Evolutionary conservation across 2,797 vertebrate species (phyloP).

Genomic region (Peromyscus melanophrys): DNA sequence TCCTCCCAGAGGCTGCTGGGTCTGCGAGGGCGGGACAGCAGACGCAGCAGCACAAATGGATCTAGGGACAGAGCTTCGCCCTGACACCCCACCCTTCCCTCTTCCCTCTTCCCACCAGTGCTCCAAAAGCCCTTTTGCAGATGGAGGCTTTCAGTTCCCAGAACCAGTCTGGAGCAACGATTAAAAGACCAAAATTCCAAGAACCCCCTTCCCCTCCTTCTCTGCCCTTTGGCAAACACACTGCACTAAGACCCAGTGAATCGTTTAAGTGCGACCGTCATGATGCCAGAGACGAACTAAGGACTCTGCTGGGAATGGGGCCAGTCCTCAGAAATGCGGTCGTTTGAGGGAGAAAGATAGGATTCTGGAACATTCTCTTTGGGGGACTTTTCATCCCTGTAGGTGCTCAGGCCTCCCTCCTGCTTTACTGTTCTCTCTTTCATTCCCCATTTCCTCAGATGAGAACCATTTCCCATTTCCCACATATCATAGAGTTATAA

Average conservation of each 20-base stretch:
- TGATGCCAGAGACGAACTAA: slow-evolving; percentile 53
- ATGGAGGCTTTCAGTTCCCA: slow-evolving; percentile 81
- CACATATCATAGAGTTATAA: not conserved
- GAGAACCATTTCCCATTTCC: not conserved
- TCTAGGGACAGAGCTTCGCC: slow-evolving; percentile 52
- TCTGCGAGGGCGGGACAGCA: not conserved
- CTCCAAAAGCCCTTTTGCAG: slow-evolving; percentile 86
- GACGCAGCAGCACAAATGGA: not conserved
- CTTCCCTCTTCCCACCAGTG: slow-evolving; percentile 75
- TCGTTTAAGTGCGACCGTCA: slow-evolving; percentile 48
- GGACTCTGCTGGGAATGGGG: not conserved
- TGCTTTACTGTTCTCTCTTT: not conserved
- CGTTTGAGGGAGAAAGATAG: not conserved
- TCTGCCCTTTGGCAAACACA: slow-evolving; percentile 68
- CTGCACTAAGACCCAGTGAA: slow-evolving; percentile 51
- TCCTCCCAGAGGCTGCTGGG: not conserved
- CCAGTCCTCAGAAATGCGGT: slow-evolving; percentile 19
- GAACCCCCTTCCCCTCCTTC: slow-evolving; percentile 45
- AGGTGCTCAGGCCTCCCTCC: not conserved
- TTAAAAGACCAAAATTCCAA: slow-evolving; percentile 75
- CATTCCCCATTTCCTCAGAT: not conserved
- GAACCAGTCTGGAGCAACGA: slow-evolving; percentile 77
- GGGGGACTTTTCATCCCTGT: not conserved
- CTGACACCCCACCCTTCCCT: not conserved
- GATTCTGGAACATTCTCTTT: slow-evolving; percentile 14